A percentile compares a stretch with the other conserved stretches of the same genome.
Evolutionary conservation across 2,888 invertebrate genomes (phyloP).

Genomic region (Syritta pipiens): DNA sequence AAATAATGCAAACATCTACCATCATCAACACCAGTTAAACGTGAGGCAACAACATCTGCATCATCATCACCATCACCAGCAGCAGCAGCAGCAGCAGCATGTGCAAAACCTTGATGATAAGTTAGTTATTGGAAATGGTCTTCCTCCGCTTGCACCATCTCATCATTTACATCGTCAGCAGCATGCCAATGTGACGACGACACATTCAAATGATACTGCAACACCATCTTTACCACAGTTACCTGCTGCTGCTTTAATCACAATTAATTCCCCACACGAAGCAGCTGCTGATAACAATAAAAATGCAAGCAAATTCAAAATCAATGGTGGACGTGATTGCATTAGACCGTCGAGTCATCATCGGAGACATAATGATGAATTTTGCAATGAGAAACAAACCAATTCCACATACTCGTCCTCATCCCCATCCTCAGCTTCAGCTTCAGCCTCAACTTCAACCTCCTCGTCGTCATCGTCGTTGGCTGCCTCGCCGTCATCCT

Average conservation of each 20-base stretch:
- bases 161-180: slow-evolving; percentile 1
- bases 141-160: no score
- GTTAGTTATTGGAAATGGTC: slow-evolving; percentile 41
- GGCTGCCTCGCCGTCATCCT: no score
- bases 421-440: no score
- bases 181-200: slow-evolving; percentile 14
- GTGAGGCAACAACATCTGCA: slow-evolving; percentile 33
- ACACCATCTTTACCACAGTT: slow-evolving; percentile 41
- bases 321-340: slow-evolving; percentile 41
- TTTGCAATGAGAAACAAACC: slow-evolving; percentile 13
- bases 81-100: slow-evolving; percentile 31
- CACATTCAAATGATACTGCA: slow-evolving; percentile 19
- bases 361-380: slow-evolving; percentile 23
- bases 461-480: no score
- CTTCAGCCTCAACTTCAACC: no score
- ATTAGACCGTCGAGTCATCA: slow-evolving; percentile 22
- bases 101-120: slow-evolving; percentile 32
- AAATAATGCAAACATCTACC: slow-evolving; percentile 43
- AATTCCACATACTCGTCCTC: not conserved
- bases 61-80: slow-evolving; percentile 37
- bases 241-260: slow-evolving; percentile 8
- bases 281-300: slow-evolving; percentile 13
- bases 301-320: slow-evolving; percentile 23
- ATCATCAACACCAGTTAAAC: slow-evolving; percentile 36
- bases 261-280: slow-evolving; percentile 2